phyloP scores from a whole-genome alignment of 2,888 invertebrate species.

The Steinernema hermaphroditum region DNA sequence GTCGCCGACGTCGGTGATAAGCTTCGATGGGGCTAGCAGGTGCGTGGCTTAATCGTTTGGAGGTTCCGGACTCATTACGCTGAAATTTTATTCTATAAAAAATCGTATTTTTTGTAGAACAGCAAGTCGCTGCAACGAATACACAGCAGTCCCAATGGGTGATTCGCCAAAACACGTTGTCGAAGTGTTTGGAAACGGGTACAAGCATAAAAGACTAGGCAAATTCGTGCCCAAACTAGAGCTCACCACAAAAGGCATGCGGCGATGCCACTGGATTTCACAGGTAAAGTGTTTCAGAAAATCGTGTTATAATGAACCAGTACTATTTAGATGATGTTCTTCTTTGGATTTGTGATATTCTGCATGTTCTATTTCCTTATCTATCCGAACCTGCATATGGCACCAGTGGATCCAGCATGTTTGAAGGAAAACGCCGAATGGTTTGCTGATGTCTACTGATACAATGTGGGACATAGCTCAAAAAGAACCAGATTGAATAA shows the following conservation, averaged over 20 bases:
- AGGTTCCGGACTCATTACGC: no score
- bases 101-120: not conserved
- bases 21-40: slow-evolving; percentile 6
- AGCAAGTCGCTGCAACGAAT: slow-evolving; percentile 34
- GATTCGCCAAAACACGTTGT: slow-evolving; percentile 30
- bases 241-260: slow-evolving; percentile 50
- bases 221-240: slow-evolving; percentile 39
- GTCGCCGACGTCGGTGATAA: slow-evolving; percentile 21
- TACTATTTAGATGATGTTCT: slow-evolving; percentile 53
- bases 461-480: not conserved
- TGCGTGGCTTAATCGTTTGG: not conserved
- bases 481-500: not conserved
- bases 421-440: slow-evolving; percentile 51
- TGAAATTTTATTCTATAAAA: not conserved
- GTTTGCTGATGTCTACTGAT: slow-evolving; percentile 50
- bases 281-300: slow-evolving; percentile 50
- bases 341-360: slow-evolving; percentile 59
- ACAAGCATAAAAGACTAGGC: slow-evolving; percentile 29
- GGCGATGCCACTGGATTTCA: slow-evolving; percentile 59
- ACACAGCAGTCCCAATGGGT: slow-evolving; percentile 42
- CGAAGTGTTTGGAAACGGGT: slow-evolving; percentile 33
- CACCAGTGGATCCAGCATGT: slow-evolving; percentile 57
- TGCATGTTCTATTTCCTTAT: slow-evolving; percentile 59
- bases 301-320: not conserved
- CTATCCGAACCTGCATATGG: slow-evolving; percentile 59